These are phyloP conservation scores for Pimephales promelas DNA, from an alignment of 2,113 vertebrate species.

Conservation along the genomic window DNA sequence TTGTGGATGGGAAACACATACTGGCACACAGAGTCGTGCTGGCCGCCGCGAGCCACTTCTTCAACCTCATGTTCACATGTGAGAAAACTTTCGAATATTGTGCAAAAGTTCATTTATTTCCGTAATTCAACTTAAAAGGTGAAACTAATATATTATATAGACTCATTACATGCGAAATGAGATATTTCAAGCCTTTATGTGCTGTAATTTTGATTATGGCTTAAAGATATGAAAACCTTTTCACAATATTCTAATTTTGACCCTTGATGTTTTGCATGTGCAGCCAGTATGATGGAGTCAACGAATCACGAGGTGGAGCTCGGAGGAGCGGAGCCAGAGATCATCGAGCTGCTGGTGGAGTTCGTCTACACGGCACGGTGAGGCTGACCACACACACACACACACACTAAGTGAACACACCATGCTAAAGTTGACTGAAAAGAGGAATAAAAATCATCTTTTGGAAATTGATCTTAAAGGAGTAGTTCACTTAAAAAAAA, in stretches of 20 bases:
- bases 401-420: neutral
- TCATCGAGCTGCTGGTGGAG: conserved; percentile 93
- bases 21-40: conserved; percentile 93
- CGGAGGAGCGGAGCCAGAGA: conserved; percentile 93
- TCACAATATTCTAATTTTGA: too few species aligned
- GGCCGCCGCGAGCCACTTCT: conserved; percentile 94
- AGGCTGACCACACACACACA: neutral
- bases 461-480: too few species aligned
- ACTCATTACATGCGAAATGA: too few species aligned
- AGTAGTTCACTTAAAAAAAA: too few species aligned
- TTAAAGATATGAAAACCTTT: too few species aligned
- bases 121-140: too few species aligned
- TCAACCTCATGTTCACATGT: conserved; percentile 99
- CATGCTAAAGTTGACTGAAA: too few species aligned
- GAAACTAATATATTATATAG: too few species aligned
- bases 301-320: conserved; percentile 95
- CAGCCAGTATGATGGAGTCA: conserved; percentile 97
- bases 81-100: conserved; percentile 64
- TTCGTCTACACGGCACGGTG: conserved; percentile 97
- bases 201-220: too few species aligned
- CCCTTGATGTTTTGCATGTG: conserved; percentile 16
- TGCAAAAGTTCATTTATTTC: too few species aligned
- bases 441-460: too few species aligned
- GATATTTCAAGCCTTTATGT: too few species aligned
- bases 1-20: conserved; percentile 93